A percentile compares a stretch with the other conserved stretches of the same genome.
These are phyloP conservation scores for Promerops cafer DNA, from an alignment of 2,113 vertebrate species.

Conservation along the genomic window DNA sequence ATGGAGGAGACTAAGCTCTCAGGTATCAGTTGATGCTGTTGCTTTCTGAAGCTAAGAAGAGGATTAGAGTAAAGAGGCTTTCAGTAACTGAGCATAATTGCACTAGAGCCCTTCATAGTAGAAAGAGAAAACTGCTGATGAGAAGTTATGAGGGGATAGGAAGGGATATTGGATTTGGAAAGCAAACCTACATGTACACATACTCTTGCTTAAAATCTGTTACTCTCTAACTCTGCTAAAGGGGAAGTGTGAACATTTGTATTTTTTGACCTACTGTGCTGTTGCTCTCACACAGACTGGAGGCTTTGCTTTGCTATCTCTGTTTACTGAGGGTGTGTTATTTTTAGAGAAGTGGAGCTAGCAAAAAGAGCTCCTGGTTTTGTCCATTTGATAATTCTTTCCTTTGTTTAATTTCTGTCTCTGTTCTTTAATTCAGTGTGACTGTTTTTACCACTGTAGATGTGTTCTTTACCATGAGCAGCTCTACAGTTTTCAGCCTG, in stretches of 20 bases:
- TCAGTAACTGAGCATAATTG: slow-evolving; percentile 60
- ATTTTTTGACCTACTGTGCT: not conserved
- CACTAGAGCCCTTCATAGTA: not conserved
- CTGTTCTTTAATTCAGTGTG: not conserved
- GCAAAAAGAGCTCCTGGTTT: not conserved
- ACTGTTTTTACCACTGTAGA: not conserved
- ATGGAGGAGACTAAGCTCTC: not conserved
- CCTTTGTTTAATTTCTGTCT: not conserved
- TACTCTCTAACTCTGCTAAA: not conserved
- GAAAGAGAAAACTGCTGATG: slow-evolving; percentile 28
- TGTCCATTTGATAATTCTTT: not conserved
- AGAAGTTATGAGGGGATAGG: not conserved
- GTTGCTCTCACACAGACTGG: not conserved
- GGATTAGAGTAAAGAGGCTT: slow-evolving; percentile 64
- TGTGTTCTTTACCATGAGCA: not conserved
- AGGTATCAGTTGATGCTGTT: slow-evolving; percentile 46
- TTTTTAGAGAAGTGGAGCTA: not conserved
- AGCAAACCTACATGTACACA: not conserved
- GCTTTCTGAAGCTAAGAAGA: slow-evolving; percentile 36
- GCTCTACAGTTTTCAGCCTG: not conserved
- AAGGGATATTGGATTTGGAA: slow-evolving; percentile 2
- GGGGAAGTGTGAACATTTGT: not conserved
- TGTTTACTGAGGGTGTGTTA: not conserved
- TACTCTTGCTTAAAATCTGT: not conserved
- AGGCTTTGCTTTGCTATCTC: not conserved